These are phyloP conservation scores for Bimastos eiseni DNA, from an alignment of 2,888 invertebrate species.

Conservation along the genomic window DNA sequence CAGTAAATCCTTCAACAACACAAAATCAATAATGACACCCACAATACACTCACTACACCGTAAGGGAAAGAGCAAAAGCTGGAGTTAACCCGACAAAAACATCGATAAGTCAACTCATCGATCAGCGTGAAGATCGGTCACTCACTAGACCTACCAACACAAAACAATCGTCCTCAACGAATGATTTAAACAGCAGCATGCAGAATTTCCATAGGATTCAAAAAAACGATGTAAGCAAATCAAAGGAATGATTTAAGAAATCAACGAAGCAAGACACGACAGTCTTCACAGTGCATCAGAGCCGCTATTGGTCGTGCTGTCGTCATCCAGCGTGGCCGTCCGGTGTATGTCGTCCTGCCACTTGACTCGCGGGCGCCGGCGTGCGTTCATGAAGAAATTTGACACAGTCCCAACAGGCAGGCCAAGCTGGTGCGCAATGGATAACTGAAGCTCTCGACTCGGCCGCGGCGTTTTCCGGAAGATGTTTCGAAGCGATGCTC, in stretches of 20 bases:
- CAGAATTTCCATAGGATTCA: neutral
- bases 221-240: slow-evolving; percentile 24
- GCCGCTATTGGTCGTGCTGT: neutral
- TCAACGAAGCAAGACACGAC: neutral
- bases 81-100: neutral
- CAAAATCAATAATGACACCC: neutral
- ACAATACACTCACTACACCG: neutral
- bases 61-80: neutral
- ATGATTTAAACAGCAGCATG: neutral
- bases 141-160: neutral
- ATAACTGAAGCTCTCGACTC: slow-evolving; percentile 23
- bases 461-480: slow-evolving; percentile 18
- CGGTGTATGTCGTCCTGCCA: slow-evolving; percentile 25
- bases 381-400: slow-evolving; percentile 25
- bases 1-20: neutral
- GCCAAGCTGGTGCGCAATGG: slow-evolving; percentile 21
- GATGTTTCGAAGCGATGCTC: slow-evolving; percentile 23
- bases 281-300: neutral
- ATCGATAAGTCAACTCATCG: slow-evolving; percentile 2
- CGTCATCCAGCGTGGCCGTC: neutral
- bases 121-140: neutral
- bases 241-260: slow-evolving; percentile 21
- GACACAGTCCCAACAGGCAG: slow-evolving; percentile 17
- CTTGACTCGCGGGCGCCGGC: neutral
- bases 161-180: neutral